Evolutionary conservation across 2,113 vertebrate genomes (phyloP), one percentile per base, ranked within the genome.

Genomic region (Tachysurus vachellii): DNA sequence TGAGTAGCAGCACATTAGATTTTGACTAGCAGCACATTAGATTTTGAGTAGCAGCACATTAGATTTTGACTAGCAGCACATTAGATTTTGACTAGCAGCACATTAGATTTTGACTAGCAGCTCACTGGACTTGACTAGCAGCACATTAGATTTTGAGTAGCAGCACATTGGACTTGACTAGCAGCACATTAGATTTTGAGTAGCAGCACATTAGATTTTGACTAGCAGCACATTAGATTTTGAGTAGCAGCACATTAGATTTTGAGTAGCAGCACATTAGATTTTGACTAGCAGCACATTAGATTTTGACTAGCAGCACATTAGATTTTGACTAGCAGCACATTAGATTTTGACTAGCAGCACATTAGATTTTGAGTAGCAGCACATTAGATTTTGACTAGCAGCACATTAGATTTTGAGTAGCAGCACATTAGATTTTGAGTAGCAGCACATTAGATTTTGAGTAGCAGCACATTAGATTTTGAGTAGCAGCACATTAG

Each of bases 251-350:
- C 6, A 26, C 61, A 23, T 4, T 26, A 10, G n/a, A 26, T n/a
- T 8, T 1, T 26, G 0, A 62, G 21, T 62, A 11, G 0, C 9
- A n/a, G 9, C 2, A 26, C 0, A 11, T 12, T 26, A 0, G 61
- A n/a, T 11, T 8, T 4, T 64, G 23, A 62, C 2, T 62, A n/a
- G 9, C 23, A n/a, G 23, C 10, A 26, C 9, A n/a, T 4, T 64
- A 3, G 26, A n/a, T 3, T 8, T 4, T 11, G 10, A 4, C 26
- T 64, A n/a, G 61, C 10, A 64, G 26, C 26, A 12, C 26, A 5
- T 12, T n/a, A 7, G 61, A n/a, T 36, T 2, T 36, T 36, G 1
- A 36, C 36, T 36, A 36, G 36, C 36, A 36, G 36, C 36, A 1
- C 36, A 36, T 36, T 36, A 36, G 36, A n/a, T n/a, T 9, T 4